Evolutionary conservation across 2,797 vertebrate genomes (phyloP).

Genomic region (Anguilla pacifica): DNA sequence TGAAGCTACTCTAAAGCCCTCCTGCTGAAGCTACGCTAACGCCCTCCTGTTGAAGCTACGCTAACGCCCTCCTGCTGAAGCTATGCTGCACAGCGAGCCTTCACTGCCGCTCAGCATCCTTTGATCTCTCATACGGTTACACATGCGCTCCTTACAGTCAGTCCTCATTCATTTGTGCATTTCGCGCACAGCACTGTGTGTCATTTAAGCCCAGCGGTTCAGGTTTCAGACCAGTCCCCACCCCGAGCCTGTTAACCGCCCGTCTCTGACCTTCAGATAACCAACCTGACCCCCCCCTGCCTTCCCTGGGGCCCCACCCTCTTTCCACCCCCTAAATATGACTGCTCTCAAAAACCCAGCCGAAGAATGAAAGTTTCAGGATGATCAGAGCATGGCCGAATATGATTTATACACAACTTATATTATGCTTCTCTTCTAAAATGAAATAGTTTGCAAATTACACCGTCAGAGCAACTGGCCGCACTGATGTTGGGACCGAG

Average conservation of each 20-base stretch:
- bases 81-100: background rate
- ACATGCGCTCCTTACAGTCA: constrained; percentile 33
- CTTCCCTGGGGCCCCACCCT: background rate
- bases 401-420: background rate
- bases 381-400: background rate
- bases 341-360: background rate
- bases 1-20: background rate
- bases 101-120: constrained; percentile 5
- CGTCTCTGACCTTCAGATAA: background rate
- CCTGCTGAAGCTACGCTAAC: background rate
- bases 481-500: background rate
- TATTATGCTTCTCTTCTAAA: background rate
- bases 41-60: background rate
- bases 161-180: constrained; percentile 39
- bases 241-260: constrained; percentile 9
- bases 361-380: background rate
- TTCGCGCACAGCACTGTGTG: constrained; percentile 30
- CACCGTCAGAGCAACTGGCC: constrained; percentile 16
- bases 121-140: constrained; percentile 42
- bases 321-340: constrained; percentile 21
- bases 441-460: background rate
- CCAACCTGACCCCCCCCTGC: constrained; percentile 11
- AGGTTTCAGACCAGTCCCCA: constrained; percentile 35
- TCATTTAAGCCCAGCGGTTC: constrained; percentile 38
- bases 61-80: background rate